Base-by-base conservation (phyloP, 2,888 invertebrate genomes). In the Alcis repandata region DNA sequence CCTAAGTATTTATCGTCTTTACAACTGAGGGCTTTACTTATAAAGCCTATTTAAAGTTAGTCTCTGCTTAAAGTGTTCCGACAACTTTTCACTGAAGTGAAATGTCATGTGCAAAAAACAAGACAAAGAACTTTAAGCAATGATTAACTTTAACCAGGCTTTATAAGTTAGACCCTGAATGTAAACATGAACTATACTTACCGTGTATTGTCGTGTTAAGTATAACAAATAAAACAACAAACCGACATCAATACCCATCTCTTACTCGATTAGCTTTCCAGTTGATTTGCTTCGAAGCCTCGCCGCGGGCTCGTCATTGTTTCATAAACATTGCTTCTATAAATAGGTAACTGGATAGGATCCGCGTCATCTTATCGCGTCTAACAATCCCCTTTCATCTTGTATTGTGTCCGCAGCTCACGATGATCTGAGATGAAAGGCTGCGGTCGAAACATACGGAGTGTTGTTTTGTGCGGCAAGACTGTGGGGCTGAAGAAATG, bases 331-430 rank as follows among this genome's bases (percentile, higher is more conserved):
- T 41, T 54, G 20, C 20, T 48, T 57, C 32, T 69, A 72, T 72
- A 75, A 71, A 75, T 72, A 67, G 52, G 58, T 52, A 63, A 58
- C 52, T 22, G 40, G 51, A 63, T 56, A 45, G 33, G 27, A 79
- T 78, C 77, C 77, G 74, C 73, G 75, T 73, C 76, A 70, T 79
- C 72, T 77, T 74, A 67, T 62, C 54, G 72, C 67, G 72, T 74
- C 33, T 15, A 72, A 77, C 79, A 79, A 84, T 84, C 83, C 84
- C 83, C 82, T 83, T 85, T 86, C 84, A 85, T 83, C 80, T 86
- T 77, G 78, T 83, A 84, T 86, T 84, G 83, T 79, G 84, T 84
- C 83, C 80, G 79, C 72, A 75, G 75, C 78, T 78, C 79, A 72
- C 77, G 69, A 77, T 79, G 79, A 80, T 80, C 80, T 79, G 69